Evolutionary conservation across 2,888 invertebrate genomes (phyloP).

Genomic region (Polymixis flavicincta): DNA sequence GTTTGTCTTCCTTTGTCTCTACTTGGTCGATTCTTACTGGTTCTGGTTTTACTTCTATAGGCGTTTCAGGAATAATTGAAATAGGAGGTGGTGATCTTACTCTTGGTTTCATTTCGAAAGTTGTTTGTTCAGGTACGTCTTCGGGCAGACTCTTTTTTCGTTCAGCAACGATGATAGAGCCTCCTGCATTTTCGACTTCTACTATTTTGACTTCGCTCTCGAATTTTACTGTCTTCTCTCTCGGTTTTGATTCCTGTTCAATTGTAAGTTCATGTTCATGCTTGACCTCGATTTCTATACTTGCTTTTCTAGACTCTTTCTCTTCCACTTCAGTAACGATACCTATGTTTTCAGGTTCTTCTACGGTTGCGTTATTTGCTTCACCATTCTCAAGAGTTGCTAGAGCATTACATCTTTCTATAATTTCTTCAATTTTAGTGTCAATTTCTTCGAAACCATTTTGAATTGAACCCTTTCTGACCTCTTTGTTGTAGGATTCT

Average conservation of each 20-base stretch:
- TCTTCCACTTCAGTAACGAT: conserved; percentile 22
- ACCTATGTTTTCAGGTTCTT: conserved; percentile 23
- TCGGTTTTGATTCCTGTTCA: conserved; percentile 12
- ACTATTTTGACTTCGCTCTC: conserved; percentile 35
- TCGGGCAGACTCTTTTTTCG: neutral
- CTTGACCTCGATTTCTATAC: conserved; percentile 34
- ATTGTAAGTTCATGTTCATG: conserved; percentile 2
- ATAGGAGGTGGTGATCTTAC: neutral
- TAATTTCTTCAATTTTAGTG: conserved; percentile 48
- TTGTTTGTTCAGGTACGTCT: neutral
- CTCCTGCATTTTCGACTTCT: conserved; percentile 25
- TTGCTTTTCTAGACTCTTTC: conserved; percentile 25
- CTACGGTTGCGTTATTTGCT: neutral
- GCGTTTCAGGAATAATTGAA: conserved; percentile 3
- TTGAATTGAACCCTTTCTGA: conserved; percentile 24
- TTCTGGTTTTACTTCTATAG: neutral
- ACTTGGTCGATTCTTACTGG: conserved; percentile 13
- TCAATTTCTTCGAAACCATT: conserved; percentile 44
- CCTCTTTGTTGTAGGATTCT: conserved; percentile 37
- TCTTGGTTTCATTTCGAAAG: neutral
- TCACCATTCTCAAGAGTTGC: conserved; percentile 23
- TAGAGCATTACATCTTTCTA: conserved; percentile 37
- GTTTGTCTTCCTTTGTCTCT: conserved; percentile 26
- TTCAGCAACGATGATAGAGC: conserved; percentile 25
- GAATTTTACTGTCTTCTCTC: conserved; percentile 35